Evolutionary conservation across 2,888 invertebrate genomes (phyloP).

Genomic region (Agriopis marginaria): DNA sequence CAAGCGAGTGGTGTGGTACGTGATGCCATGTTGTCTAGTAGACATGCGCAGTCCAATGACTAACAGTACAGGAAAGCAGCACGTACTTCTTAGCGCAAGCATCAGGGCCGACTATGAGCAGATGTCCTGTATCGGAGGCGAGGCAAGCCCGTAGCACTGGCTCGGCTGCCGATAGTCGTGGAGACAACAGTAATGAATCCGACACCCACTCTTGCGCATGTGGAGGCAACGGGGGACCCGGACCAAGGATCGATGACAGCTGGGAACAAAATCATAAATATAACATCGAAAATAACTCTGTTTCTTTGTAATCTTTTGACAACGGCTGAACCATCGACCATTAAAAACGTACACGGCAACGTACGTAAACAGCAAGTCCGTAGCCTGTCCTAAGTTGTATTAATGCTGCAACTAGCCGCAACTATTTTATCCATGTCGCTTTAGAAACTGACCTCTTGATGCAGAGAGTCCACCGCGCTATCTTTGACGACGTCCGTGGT

Average conservation of each 20-base stretch:
- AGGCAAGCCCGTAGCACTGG: slow-evolving; percentile 63
- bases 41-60: not conserved
- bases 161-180: slow-evolving; percentile 60
- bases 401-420: too few species aligned
- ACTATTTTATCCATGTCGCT: not conserved
- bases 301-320: not conserved
- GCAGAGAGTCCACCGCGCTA: slow-evolving; percentile 64
- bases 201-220: slow-evolving; percentile 56
- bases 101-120: slow-evolving; percentile 67
- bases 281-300: not conserved
- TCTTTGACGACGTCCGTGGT: slow-evolving; percentile 66
- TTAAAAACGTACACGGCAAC: too few species aligned
- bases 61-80: slow-evolving; percentile 10
- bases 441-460: slow-evolving; percentile 62
- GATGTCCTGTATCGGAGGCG: slow-evolving; percentile 53
- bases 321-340: too few species aligned
- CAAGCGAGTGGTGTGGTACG: too few species aligned
- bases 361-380: too few species aligned
- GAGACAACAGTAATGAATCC: slow-evolving; percentile 60
- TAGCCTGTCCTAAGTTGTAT: not conserved
- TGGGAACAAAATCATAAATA: slow-evolving; percentile 35
- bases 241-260: slow-evolving; percentile 59
- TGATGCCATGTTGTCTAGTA: too few species aligned
- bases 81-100: slow-evolving; percentile 78
- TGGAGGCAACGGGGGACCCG: slow-evolving; percentile 42